phyloP scores from a whole-genome alignment of 2,113 vertebrate genomes.

The Pachyramphus minor region DNA sequence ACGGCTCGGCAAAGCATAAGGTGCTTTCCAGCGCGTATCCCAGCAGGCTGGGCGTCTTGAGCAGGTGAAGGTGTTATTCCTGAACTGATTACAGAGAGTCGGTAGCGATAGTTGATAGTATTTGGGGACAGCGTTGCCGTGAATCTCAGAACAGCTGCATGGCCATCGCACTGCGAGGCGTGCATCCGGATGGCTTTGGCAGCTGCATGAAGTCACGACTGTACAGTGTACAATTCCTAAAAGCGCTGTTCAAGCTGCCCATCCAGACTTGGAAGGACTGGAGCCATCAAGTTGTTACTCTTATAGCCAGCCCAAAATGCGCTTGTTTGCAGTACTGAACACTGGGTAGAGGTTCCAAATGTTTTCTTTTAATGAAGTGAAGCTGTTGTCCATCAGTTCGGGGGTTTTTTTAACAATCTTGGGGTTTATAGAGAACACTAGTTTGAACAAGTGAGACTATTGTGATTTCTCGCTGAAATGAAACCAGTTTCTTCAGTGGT shows the following conservation, averaged over 20 bases:
- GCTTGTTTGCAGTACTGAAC: neutral
- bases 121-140: neutral
- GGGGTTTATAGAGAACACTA: neutral
- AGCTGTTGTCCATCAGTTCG: neutral
- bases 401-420: neutral
- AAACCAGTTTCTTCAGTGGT: neutral
- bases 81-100: neutral
- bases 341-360: neutral
- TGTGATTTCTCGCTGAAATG: neutral
- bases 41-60: neutral
- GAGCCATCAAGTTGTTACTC: neutral
- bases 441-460: neutral
- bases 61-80: neutral
- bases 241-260: neutral
- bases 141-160: neutral
- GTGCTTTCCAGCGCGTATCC: neutral
- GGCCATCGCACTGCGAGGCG: neutral
- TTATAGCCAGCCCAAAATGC: rapidly evolving
- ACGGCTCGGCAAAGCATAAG: neutral
- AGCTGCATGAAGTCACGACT: neutral
- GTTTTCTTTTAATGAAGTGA: neutral
- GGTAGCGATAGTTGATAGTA: neutral
- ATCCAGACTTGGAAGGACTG: neutral
- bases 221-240: neutral
- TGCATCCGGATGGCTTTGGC: neutral